phyloP scores from a whole-genome alignment of 1,140 invertebrate species.

The Armadillidium nasatum region DNA sequence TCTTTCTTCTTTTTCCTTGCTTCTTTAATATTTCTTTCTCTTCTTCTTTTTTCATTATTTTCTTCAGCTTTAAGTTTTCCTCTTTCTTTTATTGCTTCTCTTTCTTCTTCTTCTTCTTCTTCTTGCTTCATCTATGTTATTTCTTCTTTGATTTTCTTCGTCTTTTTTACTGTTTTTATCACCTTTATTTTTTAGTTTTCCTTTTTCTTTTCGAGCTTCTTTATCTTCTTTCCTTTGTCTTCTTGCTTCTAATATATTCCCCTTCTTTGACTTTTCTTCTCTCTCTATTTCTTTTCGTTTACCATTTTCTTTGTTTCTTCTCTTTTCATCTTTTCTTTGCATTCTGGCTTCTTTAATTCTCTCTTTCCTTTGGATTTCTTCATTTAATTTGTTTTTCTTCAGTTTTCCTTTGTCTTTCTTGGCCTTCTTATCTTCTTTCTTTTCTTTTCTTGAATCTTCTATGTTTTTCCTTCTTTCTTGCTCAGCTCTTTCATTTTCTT shows the following conservation, averaged over 20 bases:
- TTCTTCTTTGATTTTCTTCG: not conserved
- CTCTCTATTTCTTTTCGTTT: not conserved
- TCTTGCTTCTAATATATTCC: not conserved
- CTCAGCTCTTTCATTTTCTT: not conserved
- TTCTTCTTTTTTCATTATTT: not conserved
- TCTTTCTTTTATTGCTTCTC: conserved; percentile 10
- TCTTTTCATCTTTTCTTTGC: conserved; percentile 2
- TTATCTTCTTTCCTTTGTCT: not conserved
- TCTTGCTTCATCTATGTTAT: not conserved
- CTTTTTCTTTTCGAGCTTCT: not conserved
- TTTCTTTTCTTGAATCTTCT: not conserved
- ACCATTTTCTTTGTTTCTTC: not conserved
- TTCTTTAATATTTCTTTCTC: not conserved
- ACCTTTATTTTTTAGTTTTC: not conserved
- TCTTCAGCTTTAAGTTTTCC: not conserved
- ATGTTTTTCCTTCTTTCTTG: not conserved
- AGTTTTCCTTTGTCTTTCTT: not conserved
- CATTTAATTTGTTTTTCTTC: not conserved
- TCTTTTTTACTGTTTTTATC: not conserved
- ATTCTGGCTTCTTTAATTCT: not conserved
- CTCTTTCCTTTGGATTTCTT: not conserved
- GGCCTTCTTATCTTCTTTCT: not conserved
- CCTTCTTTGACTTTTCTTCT: not conserved
- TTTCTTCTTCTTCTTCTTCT: not conserved
- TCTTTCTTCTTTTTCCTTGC: not conserved